These are phyloP conservation scores for Pseudocheirus occidentalis DNA, from an alignment of 2,797 vertebrate species.

Conservation along the genomic window DNA sequence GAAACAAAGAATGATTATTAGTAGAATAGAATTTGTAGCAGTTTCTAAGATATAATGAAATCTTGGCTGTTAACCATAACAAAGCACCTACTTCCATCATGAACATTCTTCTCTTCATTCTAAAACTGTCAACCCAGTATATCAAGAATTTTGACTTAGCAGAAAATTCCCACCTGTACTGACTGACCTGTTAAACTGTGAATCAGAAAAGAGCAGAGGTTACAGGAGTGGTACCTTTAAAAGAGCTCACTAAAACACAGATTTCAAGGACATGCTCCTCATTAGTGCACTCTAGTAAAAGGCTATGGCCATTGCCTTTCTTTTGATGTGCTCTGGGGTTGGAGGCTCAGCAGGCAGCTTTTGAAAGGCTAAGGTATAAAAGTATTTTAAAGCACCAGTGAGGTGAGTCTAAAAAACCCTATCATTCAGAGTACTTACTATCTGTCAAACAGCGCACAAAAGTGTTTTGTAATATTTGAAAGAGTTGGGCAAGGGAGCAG, in stretches of 20 bases:
- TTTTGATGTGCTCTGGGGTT: slow-evolving; percentile 5
- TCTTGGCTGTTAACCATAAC: background rate
- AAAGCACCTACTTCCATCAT: background rate
- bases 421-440: slow-evolving; percentile 4
- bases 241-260: background rate
- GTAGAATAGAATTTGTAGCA: background rate
- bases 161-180: slow-evolving; percentile 4
- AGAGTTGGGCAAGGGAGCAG: slow-evolving; percentile 21
- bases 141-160: background rate
- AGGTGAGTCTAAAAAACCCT: slow-evolving; percentile 21
- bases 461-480: slow-evolving; percentile 14
- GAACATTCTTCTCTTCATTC: background rate
- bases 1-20: background rate
- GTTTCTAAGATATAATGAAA: slow-evolving; percentile 6
- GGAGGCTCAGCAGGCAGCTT: slow-evolving; percentile 20
- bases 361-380: background rate
- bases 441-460: background rate
- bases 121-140: background rate
- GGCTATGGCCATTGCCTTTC: slow-evolving; percentile 9
- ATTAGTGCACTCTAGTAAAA: background rate
- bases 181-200: background rate
- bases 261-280: background rate
- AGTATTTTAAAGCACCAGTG: slow-evolving; percentile 5
- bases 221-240: slow-evolving; percentile 3
- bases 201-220: slow-evolving; percentile 17